Evolutionary conservation across 2,797 vertebrate species (phyloP).

Genomic region (Mormyrops boulengeri): DNA sequence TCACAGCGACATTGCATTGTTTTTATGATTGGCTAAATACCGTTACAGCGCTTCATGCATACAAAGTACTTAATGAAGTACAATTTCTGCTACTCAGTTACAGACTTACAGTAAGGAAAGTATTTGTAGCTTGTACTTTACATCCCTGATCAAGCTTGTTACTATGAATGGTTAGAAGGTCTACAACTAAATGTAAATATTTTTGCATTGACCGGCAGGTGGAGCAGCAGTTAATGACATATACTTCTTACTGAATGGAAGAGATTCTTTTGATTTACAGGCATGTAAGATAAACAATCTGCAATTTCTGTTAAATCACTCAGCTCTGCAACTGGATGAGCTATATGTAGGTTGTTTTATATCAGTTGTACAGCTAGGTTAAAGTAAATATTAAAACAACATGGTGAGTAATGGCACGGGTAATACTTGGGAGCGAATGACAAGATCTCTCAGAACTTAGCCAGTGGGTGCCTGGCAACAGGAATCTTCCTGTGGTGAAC

Average conservation of each 20-base stretch:
- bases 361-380: background rate
- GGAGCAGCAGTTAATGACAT: background rate
- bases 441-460: background rate
- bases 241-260: background rate
- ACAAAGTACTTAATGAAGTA: background rate
- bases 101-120: background rate
- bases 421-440: background rate
- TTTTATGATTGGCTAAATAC: background rate
- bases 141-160: background rate
- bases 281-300: background rate
- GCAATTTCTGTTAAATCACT: background rate
- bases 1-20: background rate
- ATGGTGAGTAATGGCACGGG: background rate
- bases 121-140: background rate
- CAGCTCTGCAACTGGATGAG: background rate
- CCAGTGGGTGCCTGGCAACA: conserved; percentile 7
- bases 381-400: background rate
- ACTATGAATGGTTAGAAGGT: background rate
- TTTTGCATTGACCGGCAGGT: background rate
- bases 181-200: background rate
- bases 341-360: background rate
- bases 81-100: background rate
- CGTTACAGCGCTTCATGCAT: background rate
- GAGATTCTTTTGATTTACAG: background rate
- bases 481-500: background rate